Conservation (phyloP, 2,797 vertebrate genomes). For the Rachycentron canadum region DNA sequence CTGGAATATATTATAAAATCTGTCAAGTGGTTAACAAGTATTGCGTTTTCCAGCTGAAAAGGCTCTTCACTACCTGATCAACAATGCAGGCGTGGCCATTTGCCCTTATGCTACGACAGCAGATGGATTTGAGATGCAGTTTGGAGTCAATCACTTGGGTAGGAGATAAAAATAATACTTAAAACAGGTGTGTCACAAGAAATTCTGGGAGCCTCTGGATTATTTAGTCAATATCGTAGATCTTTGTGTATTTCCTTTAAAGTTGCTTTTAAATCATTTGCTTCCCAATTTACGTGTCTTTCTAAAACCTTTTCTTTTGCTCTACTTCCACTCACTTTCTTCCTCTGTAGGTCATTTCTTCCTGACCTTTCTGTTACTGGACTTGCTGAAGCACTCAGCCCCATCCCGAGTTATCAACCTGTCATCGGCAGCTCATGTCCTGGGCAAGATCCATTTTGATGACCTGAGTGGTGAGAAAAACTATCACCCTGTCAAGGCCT, state of each 20-base stretch:
- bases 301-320: background rate
- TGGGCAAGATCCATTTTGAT: slow-evolving; percentile 86
- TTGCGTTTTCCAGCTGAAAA: slow-evolving; percentile 79
- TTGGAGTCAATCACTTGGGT: slow-evolving; percentile 88
- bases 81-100: slow-evolving; percentile 85
- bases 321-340: background rate
- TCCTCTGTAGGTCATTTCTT: slow-evolving; percentile 83
- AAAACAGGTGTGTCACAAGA: background rate
- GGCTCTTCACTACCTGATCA: slow-evolving; percentile 83
- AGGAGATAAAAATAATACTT: slow-evolving; percentile 6
- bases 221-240: background rate
- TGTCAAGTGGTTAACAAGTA: background rate
- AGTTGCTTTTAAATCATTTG: background rate
- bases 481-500: slow-evolving; percentile 79
- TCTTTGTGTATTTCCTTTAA: background rate
- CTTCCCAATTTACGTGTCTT: background rate
- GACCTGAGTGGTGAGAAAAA: slow-evolving; percentile 77
- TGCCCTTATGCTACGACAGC: slow-evolving; percentile 76
- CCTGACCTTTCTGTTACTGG: slow-evolving; percentile 84
- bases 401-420: slow-evolving; percentile 85
- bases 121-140: slow-evolving; percentile 85
- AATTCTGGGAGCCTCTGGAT: background rate
- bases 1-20: background rate
- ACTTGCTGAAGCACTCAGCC: slow-evolving; percentile 84
- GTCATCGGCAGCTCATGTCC: slow-evolving; percentile 72